Evolutionary conservation across 2,888 invertebrate species (phyloP).

Genomic region (Hofmannophila pseudospretella): DNA sequence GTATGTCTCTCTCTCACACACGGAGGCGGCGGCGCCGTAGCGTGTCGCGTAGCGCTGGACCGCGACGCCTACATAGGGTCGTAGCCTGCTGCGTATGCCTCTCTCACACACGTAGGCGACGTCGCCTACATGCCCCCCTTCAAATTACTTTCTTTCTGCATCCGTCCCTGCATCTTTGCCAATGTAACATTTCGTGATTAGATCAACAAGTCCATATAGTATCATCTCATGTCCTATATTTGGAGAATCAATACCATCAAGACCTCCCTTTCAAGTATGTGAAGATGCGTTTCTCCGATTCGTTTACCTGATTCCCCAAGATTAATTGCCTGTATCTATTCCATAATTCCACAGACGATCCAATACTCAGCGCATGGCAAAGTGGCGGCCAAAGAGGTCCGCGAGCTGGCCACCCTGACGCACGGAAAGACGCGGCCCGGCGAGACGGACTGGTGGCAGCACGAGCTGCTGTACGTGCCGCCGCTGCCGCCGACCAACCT

Average conservation of each 20-base stretch:
- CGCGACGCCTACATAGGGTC: constrained; percentile 96
- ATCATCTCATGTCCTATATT: too few relatives aligned
- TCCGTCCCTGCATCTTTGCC: too few relatives aligned
- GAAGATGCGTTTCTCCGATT: too few relatives aligned
- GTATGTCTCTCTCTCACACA: too few relatives aligned
- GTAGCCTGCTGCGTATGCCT: constrained; percentile 82
- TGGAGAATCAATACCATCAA: too few relatives aligned
- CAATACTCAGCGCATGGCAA: constrained; percentile 92
- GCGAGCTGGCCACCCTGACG: constrained; percentile 87
- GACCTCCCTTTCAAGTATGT: too few relatives aligned
- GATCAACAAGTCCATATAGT: too few relatives aligned
- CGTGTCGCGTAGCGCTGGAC: constrained; percentile 91
- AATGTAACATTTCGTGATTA: too few relatives aligned
- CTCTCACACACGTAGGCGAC: constrained; percentile 89
- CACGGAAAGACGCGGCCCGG: constrained; percentile 90
- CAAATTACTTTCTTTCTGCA: too few relatives aligned
- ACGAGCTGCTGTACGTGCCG: constrained; percentile 93
- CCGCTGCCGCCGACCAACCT: constrained; percentile 96
- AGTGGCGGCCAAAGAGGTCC: constrained; percentile 90
- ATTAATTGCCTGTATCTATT: too few relatives aligned
- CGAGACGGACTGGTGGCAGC: constrained; percentile 90
- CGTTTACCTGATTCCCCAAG: too few relatives aligned
- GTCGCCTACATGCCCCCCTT: too few relatives aligned
- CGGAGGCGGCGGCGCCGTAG: constrained; percentile 91
- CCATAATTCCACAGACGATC: constrained; percentile 80